Base-by-base conservation (phyloP, 2,113 vertebrate genomes). In the Spea bombifrons region DNA sequence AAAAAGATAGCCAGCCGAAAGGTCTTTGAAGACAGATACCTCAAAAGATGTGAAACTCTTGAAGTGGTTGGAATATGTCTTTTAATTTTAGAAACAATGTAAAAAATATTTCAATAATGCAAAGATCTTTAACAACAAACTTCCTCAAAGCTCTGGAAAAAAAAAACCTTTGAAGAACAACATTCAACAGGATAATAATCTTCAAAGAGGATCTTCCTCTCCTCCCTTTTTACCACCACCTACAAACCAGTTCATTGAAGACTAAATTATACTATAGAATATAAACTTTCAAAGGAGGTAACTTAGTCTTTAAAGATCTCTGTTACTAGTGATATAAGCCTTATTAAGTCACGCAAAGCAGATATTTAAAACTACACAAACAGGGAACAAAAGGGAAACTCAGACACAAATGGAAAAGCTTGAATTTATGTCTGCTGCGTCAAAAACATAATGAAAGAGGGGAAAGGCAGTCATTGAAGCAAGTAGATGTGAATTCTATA, bases 151-250 rank as follows among this genome's bases (percentile, higher is more conserved):
- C 64, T 80, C 71, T 83, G 55, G 82, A 81, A 83, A 49, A 83
- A 49, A 83, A 85, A 83, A 49, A 59, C 76, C 84, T 85, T 83
- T 84, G 78, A 87, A 81, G 82, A 83, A 57, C 65, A 47, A 78
- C 57, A 80, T 71, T 73, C 78, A 80, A 80, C 71, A 69, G 78
- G 78, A 80, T 80, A 80, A 80, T 80, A 80, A 80, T 80, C 71
- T 79, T 79, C 61, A 76, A 81, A 75, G 66, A 70, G 63, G 61
- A 44, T 68, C 71, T 50, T 74, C 78, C 78, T 44, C 81, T 71
- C 47, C 79, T 81, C 53, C 73, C 81, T 70, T 12, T 64, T 81
- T 55, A 81, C 49, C 76, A 68, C 49, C 48, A 72, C 47, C 9
- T 65, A 75, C 4, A 13, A 71, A 74, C 49, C 17, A 78, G 64